These are phyloP conservation scores for Antrozous pallidus DNA, from an alignment of 2,797 vertebrate genomes.

Conservation along the genomic window DNA sequence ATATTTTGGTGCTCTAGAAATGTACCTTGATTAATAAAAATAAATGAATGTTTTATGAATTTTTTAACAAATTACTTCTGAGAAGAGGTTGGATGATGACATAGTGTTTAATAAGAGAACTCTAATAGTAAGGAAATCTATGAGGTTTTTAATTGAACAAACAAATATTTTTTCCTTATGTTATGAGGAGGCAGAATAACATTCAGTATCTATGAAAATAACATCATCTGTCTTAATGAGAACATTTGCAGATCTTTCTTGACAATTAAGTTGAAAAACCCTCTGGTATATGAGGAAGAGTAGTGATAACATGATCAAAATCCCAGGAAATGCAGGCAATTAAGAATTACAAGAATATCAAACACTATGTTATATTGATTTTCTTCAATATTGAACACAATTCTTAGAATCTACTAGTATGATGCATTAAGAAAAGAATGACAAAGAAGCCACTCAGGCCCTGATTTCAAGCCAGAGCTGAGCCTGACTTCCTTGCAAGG, in stretches of 20 bases:
- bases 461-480: not conserved
- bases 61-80: not conserved
- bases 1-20: not conserved
- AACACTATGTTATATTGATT: not conserved
- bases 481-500: not conserved
- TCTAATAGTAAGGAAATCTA: not conserved
- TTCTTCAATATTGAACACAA: not conserved
- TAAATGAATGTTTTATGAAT: not conserved
- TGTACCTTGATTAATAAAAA: not conserved
- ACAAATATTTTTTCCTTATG: not conserved
- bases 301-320: not conserved
- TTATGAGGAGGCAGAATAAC: not conserved
- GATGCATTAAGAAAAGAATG: not conserved
- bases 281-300: not conserved
- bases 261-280: not conserved
- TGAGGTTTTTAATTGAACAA: not conserved
- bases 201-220: not conserved
- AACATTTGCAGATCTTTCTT: constrained; percentile 1
- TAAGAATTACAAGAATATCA: not conserved
- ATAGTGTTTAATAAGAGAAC: not conserved
- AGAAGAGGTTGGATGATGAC: not conserved
- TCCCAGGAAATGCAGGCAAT: not conserved
- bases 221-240: not conserved
- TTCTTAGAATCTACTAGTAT: not conserved
- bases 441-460: not conserved